Base-by-base conservation (phyloP, 2,888 invertebrate genomes). In the Branchipolynoe longqiensis region DNA sequence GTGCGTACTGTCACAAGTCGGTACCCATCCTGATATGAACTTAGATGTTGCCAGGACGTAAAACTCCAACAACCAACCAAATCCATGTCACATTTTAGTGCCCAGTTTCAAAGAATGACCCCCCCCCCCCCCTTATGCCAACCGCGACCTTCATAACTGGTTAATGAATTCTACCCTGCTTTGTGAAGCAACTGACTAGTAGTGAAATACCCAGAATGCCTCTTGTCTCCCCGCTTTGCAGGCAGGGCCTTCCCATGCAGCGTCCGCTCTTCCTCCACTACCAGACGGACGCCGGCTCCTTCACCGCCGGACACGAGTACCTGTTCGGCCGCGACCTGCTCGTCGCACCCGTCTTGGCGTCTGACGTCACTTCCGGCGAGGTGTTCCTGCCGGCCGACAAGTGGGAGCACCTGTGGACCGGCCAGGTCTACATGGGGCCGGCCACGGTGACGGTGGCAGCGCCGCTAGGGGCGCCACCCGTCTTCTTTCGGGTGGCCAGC, bases 241-340 rank as follows among this genome's bases (percentile, higher is more conserved):
- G 92, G 91, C 0, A 87, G 14, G 92, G 92, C 4, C 87, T 90
- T 1, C 92, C 92, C 0, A 90, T 90, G 3, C 92, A 92, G 88
- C 89, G 92, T 14, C 91, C 92, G 3, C 84, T 92, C 33, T 91
- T 91, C 74, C 88, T 91, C 59, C 89, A 90, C 84, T 92, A 90
- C 83, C 89, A 90, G 8, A 22, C 85, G 41, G 92, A 92, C 84
- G 41, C 86, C 0, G 74, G 22, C n/a, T 85, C 90, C 22, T 88
- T 86, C 56, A 87, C 69, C 22, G 82, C 90, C 36, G 87, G 88
- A 14, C 91, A 91, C 85, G 91, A 92, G 86, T 92, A 91, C 86
- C 90, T 92, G 90, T 91, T 88, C 74, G 92, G 92, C 1, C 36
- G 86, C 0, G 92, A 92, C 64, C 84, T 92, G 14, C 87, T 92